Evolutionary conservation across 2,888 invertebrate species (phyloP).

Genomic region (Melinopterus prodromus): DNA sequence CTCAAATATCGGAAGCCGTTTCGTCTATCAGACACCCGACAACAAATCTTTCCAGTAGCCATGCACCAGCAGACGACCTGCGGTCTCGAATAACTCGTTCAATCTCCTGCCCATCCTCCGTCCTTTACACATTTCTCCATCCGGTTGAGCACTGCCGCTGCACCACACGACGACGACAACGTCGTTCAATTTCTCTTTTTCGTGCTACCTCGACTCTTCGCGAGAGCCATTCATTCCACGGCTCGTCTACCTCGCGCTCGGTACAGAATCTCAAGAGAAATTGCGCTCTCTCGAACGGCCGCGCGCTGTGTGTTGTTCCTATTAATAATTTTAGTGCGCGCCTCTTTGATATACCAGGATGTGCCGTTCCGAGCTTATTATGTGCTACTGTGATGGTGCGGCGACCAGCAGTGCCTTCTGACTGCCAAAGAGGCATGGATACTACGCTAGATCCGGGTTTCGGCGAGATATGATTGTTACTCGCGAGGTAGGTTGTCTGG

Average conservation of each 20-base stretch:
- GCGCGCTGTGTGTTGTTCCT: not conserved
- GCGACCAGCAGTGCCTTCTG: not conserved
- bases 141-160: not conserved
- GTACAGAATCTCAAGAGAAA: not conserved
- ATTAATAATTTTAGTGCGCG: slow-evolving; percentile 4
- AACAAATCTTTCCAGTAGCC: too few species aligned
- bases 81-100: too few species aligned
- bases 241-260: not conserved
- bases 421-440: slow-evolving; percentile 30
- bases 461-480: slow-evolving; percentile 38
- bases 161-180: not conserved
- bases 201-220: not conserved
- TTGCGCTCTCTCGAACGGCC: not conserved
- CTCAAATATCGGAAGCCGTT: too few species aligned
- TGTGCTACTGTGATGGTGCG: slow-evolving; percentile 13
- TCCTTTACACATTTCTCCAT: not conserved
- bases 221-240: not conserved
- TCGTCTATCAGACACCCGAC: too few species aligned
- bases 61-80: too few species aligned
- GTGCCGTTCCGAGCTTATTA: not conserved
- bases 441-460: slow-evolving; percentile 38
- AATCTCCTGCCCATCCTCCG: too few species aligned
- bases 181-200: not conserved
- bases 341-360: slow-evolving; percentile 27
- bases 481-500: slow-evolving; percentile 33